Evolutionary conservation across 2,113 vertebrate genomes (phyloP).

Genomic region (Xenopus borealis): DNA sequence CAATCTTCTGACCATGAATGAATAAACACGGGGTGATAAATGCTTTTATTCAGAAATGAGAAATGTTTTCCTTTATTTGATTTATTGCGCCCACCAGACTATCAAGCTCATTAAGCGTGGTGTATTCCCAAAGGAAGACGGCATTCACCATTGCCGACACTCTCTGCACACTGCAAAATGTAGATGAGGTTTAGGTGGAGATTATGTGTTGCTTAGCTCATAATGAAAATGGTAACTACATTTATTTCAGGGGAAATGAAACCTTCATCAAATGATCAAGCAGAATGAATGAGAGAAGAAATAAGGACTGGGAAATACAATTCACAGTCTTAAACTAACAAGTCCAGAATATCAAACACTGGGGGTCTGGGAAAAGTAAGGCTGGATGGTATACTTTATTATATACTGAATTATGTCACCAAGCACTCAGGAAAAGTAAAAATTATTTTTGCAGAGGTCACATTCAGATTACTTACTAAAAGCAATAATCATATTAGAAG

Average conservation of each 20-base stretch:
- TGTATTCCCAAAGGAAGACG: conserved; percentile 89
- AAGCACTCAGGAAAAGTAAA: no score
- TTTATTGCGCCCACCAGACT: conserved; percentile 99
- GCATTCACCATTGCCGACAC: conserved; percentile 75
- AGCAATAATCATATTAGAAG: no score
- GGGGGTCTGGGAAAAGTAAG: not conserved
- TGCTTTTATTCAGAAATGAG: conserved; percentile 99
- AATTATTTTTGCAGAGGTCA: no score
- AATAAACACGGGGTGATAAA: conserved; percentile 99
- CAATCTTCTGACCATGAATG: conserved; percentile 97
- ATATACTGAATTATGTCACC: conserved; percentile 3
- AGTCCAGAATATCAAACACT: conserved; percentile 1
- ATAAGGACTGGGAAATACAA: not conserved
- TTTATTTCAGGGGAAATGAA: conserved; percentile 54
- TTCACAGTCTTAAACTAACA: not conserved
- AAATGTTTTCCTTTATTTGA: conserved; percentile 99
- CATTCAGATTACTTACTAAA: no score
- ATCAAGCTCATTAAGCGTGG: conserved; percentile 98
- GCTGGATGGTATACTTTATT: not conserved
- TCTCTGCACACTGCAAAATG: conserved; percentile 68
- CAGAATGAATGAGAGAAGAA: conserved; percentile 13
- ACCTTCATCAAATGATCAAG: conserved; percentile 43
- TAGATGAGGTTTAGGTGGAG: conserved; percentile 63
- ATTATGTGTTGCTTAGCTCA: conserved; percentile 57
- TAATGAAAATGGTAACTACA: conserved; percentile 50